phyloP scores from a whole-genome alignment of 2,113 vertebrate species.

The Coreoperca whiteheadi region DNA sequence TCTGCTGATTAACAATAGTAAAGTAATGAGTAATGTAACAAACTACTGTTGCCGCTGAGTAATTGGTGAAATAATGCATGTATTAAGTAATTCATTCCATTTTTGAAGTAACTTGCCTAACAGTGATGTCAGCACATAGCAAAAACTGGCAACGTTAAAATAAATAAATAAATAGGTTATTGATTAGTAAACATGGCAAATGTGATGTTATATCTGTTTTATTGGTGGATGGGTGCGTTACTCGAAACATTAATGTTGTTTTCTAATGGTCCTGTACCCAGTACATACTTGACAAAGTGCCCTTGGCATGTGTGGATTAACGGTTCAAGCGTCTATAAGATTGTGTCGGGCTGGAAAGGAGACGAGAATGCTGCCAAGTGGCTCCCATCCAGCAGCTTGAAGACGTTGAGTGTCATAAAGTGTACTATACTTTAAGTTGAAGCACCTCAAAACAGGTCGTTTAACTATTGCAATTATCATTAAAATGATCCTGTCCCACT shows the following conservation, averaged over 20 bases:
- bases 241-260: conserved; percentile 43
- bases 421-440: conserved; percentile 51
- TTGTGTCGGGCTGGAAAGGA: conserved; percentile 54
- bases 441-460: conserved; percentile 64
- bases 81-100: neutral
- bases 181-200: neutral
- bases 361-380: conserved; percentile 64
- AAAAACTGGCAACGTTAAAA: neutral
- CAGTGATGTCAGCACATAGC: neutral
- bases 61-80: neutral
- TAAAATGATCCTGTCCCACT: conserved; percentile 50
- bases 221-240: conserved; percentile 1
- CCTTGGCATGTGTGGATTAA: conserved; percentile 66
- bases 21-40: neutral
- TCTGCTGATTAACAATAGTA: neutral
- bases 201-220: neutral
- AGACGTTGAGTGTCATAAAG: conserved; percentile 49
- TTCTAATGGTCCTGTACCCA: conserved; percentile 32
- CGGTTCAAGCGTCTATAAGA: conserved; percentile 58
- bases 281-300: conserved; percentile 60
- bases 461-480: conserved; percentile 61
- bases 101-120: neutral
- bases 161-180: neutral
- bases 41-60: neutral
- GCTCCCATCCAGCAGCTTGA: conserved; percentile 64